Evolutionary conservation across 1,140 invertebrate species (phyloP), one percentile per base, ranked within the genome.

Genomic region (Andrena cerasifolii): DNA sequence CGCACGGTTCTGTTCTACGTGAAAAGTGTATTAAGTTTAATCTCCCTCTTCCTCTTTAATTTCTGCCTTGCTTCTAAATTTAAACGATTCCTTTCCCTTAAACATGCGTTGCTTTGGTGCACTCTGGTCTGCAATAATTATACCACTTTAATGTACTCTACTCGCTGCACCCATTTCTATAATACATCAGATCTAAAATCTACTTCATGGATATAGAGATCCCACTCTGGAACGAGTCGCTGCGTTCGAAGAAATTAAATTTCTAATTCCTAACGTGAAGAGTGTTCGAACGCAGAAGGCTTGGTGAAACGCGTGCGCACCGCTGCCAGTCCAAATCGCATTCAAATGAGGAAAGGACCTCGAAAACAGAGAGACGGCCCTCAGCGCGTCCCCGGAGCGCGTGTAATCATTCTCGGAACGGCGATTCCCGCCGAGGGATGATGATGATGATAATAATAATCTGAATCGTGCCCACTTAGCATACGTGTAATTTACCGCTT

Each of bases 361-460:
- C 53, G 31, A 67, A 75, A 80, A 56, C 62, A 74, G 74, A 40
- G 49, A 88, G 85, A 85, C 66, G 86, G 81, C 54, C 70, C 74
- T 73, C 67, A 40, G 66, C 31, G 58, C 51, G 67, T 73, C 36
- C 28, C 51, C 12, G 36, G 71, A 61, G 28, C 71, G 65, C 71
- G 84, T 86, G 87, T 88, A 88, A 90, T 89, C 78, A 86, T 91
- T 91, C 89, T 88, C 71, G 83, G 89, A 90, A 91, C 82, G 78
- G 86, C 81, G 86, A 79, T 79, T 83, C 82, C 40, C 62, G 58
- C 40, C 53, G 40, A 74, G 81, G 84, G 80, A 78, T 87, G 85
- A 91, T 88, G 80, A 79, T 86, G 80, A 79, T 86, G 86, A 91
- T 90, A 88, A 91, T 91, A 91, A 91, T 91, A 90, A 90, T 91